phyloP scores from a whole-genome alignment of 2,797 vertebrate species.

The Protosalanx chinensis region DNA sequence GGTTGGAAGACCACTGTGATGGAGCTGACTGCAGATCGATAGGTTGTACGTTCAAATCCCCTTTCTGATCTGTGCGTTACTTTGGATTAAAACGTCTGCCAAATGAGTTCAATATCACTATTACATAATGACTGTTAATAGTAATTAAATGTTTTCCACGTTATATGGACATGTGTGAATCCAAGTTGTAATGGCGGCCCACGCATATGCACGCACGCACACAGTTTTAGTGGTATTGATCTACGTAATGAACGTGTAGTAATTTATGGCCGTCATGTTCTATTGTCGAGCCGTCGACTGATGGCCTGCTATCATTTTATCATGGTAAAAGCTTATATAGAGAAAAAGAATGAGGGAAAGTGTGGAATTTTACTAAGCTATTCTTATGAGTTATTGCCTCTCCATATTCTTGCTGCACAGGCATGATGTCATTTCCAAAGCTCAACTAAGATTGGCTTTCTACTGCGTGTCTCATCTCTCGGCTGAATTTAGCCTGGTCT shows the following conservation, averaged over 20 bases:
- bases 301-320: constrained; percentile 70
- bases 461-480: background rate
- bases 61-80: too few species aligned
- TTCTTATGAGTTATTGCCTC: constrained; percentile 58
- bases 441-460: constrained; percentile 52
- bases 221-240: constrained; percentile 69
- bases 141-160: too few species aligned
- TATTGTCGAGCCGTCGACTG: constrained; percentile 64
- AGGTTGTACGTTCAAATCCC: too few species aligned
- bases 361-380: constrained; percentile 59
- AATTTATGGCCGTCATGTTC: constrained; percentile 66
- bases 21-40: too few species aligned
- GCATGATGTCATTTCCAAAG: constrained; percentile 70
- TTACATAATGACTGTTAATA: too few species aligned
- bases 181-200: too few species aligned
- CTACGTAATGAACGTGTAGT: constrained; percentile 67
- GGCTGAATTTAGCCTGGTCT: background rate
- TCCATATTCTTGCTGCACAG: constrained; percentile 46
- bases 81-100: too few species aligned
- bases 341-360: constrained; percentile 58
- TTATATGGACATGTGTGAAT: too few species aligned
- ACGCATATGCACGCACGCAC: constrained; percentile 19
- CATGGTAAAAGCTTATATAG: constrained; percentile 66
- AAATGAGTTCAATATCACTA: too few species aligned
- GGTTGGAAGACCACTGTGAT: too few species aligned